Conservation (phyloP, 1,140 invertebrate genomes). For the Bicyclus anynana region DNA sequence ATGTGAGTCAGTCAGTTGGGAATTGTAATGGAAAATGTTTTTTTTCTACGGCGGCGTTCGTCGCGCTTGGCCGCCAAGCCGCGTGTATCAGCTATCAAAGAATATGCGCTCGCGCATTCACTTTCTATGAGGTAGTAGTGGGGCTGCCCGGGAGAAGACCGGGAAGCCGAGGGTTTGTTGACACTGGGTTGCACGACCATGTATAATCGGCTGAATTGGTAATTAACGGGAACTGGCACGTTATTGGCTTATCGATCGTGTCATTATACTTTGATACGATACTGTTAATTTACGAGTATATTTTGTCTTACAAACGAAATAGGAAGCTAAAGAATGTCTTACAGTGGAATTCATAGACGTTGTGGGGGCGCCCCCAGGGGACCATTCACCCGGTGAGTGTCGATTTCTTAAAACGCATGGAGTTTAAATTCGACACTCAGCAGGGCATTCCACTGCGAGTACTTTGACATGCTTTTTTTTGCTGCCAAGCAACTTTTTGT, state of each 20-base stretch:
- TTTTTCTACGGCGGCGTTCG: conserved; percentile 43
- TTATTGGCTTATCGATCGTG: conserved; percentile 2
- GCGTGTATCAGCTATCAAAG: conserved; percentile 35
- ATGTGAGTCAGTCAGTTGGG: conserved; percentile 14
- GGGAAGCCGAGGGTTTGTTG: conserved; percentile 57
- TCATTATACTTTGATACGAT: not conserved
- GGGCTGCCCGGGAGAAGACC: conserved; percentile 38
- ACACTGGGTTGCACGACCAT: conserved; percentile 33
- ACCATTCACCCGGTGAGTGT: too few relatives aligned
- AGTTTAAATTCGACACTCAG: too few relatives aligned
- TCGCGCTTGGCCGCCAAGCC: conserved; percentile 47
- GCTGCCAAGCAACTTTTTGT: too few relatives aligned
- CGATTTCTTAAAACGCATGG: too few relatives aligned
- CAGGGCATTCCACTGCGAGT: too few relatives aligned
- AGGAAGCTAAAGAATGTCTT: not conserved
- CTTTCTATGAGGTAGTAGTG: conserved; percentile 49
- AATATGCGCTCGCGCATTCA: conserved; percentile 43
- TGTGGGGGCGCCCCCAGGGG: too few relatives aligned
- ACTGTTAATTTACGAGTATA: not conserved
- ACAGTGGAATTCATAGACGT: too few relatives aligned
- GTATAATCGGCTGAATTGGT: conserved; percentile 31
- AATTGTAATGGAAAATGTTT: conserved; percentile 30
- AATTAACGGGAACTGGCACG: conserved; percentile 18
- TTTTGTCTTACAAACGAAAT: not conserved
- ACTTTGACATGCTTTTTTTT: too few relatives aligned